phyloP scores from a whole-genome alignment of 2,797 vertebrate species.

The Pantherophis vulpinus region DNA sequence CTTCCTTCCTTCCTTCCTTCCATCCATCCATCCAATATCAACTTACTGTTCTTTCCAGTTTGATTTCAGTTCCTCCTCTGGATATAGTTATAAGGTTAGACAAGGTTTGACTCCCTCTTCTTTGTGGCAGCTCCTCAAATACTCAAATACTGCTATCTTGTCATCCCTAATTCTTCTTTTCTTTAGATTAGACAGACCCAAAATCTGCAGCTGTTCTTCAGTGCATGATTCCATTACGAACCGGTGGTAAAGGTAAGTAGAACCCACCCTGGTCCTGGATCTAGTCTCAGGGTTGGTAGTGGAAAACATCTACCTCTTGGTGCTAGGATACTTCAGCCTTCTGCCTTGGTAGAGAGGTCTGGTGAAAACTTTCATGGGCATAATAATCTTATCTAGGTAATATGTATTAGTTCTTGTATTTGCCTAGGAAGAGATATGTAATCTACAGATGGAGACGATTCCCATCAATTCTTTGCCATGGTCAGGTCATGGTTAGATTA shows the following conservation, averaged over 20 bases:
- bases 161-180: too few species aligned
- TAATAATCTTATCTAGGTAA: background rate
- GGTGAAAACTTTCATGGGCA: background rate
- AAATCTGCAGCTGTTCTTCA: too few species aligned
- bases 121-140: too few species aligned
- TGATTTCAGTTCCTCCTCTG: too few species aligned
- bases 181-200: too few species aligned
- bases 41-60: background rate
- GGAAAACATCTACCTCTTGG: background rate
- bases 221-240: too few species aligned
- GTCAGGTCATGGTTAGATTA: background rate
- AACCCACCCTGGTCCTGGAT: background rate
- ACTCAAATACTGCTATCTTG: too few species aligned
- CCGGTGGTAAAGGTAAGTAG: too few species aligned
- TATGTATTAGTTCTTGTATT: background rate
- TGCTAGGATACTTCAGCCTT: background rate
- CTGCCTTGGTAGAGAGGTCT: background rate
- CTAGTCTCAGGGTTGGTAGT: background rate
- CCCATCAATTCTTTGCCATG: background rate
- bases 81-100: background rate
- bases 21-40: background rate
- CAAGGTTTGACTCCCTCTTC: too few species aligned
- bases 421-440: background rate
- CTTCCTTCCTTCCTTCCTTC: background rate
- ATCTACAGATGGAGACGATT: background rate